Conservation (phyloP, 2,888 invertebrate genomes). For the Coronaproctus castanopsis region DNA sequence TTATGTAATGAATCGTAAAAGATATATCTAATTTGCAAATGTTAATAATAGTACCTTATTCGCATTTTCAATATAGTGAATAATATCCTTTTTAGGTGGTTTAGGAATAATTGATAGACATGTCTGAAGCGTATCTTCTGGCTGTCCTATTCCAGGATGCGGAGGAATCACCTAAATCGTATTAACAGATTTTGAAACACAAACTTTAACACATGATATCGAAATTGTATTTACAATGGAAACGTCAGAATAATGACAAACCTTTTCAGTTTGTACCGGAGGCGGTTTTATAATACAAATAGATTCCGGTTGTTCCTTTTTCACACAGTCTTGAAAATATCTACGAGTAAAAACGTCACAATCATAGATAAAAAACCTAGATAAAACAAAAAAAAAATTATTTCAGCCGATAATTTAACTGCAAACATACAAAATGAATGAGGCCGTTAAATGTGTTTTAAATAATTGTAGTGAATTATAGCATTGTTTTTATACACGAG, state of each 20-base stretch:
- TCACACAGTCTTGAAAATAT: slow-evolving; percentile 37
- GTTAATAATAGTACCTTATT: slow-evolving; percentile 38
- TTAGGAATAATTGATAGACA: slow-evolving; percentile 48
- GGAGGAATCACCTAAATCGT: slow-evolving; percentile 35
- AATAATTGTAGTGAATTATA: too few relatives aligned
- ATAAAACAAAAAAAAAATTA: too few relatives aligned
- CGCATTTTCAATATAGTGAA: slow-evolving; percentile 52
- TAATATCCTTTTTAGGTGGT: slow-evolving; percentile 50
- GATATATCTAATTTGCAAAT: too few relatives aligned
- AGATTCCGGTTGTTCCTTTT: slow-evolving; percentile 28
- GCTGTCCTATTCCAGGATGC: slow-evolving; percentile 46
- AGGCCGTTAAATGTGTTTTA: too few relatives aligned
- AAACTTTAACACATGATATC: too few relatives aligned
- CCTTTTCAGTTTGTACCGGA: slow-evolving; percentile 2
- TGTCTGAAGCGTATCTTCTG: slow-evolving; percentile 56
- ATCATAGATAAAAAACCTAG: slow-evolving; percentile 48
- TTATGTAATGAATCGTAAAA: too few relatives aligned
- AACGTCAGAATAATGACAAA: too few relatives aligned
- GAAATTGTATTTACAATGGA: too few relatives aligned
- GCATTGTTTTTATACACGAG: too few relatives aligned
- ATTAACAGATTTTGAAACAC: neutral
- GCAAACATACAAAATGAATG: too few relatives aligned
- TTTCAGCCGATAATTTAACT: too few relatives aligned
- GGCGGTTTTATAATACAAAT: slow-evolving; percentile 23
- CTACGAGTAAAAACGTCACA: slow-evolving; percentile 60